Evolutionary conservation across 2,888 invertebrate species (phyloP), one percentile per base, ranked within the genome.

Genomic region (Synergus japonicus): DNA sequence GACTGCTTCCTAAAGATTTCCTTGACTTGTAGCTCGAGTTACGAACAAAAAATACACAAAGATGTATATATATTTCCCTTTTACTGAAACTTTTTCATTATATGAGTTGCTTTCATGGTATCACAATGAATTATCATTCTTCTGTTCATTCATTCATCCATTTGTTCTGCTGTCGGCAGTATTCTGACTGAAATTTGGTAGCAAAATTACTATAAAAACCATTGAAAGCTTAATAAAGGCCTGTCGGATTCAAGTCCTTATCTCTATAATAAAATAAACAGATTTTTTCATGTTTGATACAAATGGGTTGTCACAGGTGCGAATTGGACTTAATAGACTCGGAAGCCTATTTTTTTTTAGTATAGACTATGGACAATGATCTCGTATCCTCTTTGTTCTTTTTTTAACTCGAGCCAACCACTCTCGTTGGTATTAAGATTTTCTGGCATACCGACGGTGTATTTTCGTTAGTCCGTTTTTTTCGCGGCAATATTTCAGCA

Each of bases 401-500:
- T 69, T 69, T 69, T 8, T 3, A 69, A 67, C 44, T 46, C 12
- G 13, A 69, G 22, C 13, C 46, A 69, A 69, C 67, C 22, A 29
- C 46, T 69, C 49, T 44, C 46, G 4, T 9, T 15, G 29, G 46
- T 22, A 29, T 69, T 69, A 69, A 69, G 46, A 43, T 22, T 67
- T 18, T 46, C 46, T 69, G 46, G 29, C 8, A 13, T 49, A 22
- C 69, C 29, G 69, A 7, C 18, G n/a, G 10, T 22, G 46, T 46
- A 9, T 29, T 49, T 69, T 69, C 46, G 29, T n/a, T 73, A 4
- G 60, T 60, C 60, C 18, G 60, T 60, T 60, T 60, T 8, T 60
- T 60, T 60, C 18, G 22, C 8, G 46, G 54, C n/a, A 73, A 54
- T 37, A 73, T 73, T 73, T 73, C n/a, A 73, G 54, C 29, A 73